Conservation (phyloP, 2,113 vertebrate genomes). For the Chrysemys picta region DNA sequence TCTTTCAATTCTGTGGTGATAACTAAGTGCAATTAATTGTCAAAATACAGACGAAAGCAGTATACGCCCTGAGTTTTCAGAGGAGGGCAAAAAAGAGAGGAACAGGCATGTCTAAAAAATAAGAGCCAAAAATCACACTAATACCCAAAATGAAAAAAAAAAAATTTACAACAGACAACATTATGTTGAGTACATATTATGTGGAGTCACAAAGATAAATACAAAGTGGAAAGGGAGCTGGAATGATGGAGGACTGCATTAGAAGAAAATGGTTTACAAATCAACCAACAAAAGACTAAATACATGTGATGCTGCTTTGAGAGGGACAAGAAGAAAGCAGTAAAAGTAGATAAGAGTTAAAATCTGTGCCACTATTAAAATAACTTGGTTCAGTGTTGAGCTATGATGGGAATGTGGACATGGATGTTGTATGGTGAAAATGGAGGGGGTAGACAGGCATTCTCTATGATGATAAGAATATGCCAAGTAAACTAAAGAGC, state of each 20-base stretch:
- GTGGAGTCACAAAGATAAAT: neutral
- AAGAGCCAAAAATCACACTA: neutral
- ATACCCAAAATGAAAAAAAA: neutral
- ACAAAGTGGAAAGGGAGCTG: neutral
- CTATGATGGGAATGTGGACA: neutral
- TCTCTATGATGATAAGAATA: neutral
- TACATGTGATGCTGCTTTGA: neutral
- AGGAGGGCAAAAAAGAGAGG: neutral
- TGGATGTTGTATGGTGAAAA: neutral
- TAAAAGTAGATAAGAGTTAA: neutral
- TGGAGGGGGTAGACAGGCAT: neutral
- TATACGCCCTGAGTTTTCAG: neutral
- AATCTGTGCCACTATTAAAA: neutral
- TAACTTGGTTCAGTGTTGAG: neutral
- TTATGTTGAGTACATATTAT: neutral
- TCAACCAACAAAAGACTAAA: neutral
- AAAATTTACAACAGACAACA: neutral
- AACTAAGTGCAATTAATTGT: neutral
- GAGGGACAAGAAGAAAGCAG: neutral
- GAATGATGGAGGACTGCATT: neutral
- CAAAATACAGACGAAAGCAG: neutral
- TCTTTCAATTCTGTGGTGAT: neutral
- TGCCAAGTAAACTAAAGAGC: neutral
- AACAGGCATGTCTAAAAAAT: neutral
- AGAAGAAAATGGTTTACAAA: neutral